Base-by-base conservation (phyloP, 2,888 invertebrate species). In the Leptopterna dolabrata region DNA sequence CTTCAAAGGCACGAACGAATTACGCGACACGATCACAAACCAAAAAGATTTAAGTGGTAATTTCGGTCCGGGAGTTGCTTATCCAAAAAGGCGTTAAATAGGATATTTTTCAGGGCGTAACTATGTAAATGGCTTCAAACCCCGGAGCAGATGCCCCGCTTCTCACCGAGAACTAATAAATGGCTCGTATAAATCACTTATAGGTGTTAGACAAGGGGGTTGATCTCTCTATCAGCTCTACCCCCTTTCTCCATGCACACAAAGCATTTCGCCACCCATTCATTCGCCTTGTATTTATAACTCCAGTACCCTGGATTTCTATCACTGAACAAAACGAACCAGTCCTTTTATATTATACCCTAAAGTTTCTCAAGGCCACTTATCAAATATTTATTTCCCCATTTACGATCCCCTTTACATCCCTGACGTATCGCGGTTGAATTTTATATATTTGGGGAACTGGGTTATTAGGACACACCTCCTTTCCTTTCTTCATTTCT, bases 331-430 rank as follows among this genome's bases (percentile, higher is more conserved):
- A 63, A 63, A 63, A 63, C 63, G 63, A 27, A 24, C 19, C 63
- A 27, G 4, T 63, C 19, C 63, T 63, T 63, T 63, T 27, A 63
- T 63, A 24, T 27, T 24, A 27, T 36, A 76, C 43, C 78, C 78
- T 19, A 55, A 81, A 47, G 81, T 81, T 81, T 51, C 81, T 81
- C 55, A 51, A 30, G 51, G 81, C 81, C 47, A 81, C 81, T 81
- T 81, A 81, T 81, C 81, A 81, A 81, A 81, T 81, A 47, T 81
- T 81, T 81, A 81, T 81, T 81, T 81, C 81, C n/a, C 55, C 47
- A 81, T 81, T 81, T 81, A 11, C 63, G 24, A 63, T 63, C 27
- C 63, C 63, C 24, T 27, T 11, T 24, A 24, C 36, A 19, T 78
- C 78, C 1, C 27, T 11, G 11, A 63, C 24, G 63, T 1, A 24